Evolutionary conservation across 2,113 vertebrate genomes (phyloP).

Genomic region (Chlorodrepanis virens): DNA sequence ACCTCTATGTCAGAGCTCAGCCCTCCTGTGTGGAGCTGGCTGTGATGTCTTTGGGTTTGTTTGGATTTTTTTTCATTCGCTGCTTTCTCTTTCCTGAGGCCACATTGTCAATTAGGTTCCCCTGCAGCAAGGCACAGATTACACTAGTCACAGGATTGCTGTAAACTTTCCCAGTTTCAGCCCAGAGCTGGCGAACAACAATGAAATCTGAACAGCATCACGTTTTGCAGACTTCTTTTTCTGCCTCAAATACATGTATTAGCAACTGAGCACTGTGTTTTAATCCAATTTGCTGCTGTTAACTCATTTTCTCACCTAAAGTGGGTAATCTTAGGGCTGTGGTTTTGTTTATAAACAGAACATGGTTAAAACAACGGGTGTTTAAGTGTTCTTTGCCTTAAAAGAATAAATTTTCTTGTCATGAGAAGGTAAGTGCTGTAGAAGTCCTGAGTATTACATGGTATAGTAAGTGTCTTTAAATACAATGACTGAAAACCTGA

Average conservation of each 20-base stretch:
- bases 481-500: background rate
- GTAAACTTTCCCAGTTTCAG: background rate
- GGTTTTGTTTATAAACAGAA: background rate
- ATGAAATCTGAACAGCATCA: rapidly evolving
- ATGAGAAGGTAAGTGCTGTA: background rate
- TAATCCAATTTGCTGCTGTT: background rate
- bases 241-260: background rate
- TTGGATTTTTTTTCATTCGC: background rate
- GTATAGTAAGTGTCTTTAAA: background rate
- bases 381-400: background rate
- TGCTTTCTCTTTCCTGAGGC: background rate
- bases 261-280: background rate
- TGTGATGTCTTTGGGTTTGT: background rate
- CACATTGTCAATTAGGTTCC: background rate
- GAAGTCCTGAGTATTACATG: background rate
- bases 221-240: background rate
- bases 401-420: background rate
- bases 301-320: background rate
- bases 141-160: background rate
- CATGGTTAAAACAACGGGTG: background rate
- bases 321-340: background rate
- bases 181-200: rapidly evolving
- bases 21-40: background rate
- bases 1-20: background rate
- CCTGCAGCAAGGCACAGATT: background rate